phyloP scores from a whole-genome alignment of 2,113 vertebrate species.

The Ploceus nigricollis region DNA sequence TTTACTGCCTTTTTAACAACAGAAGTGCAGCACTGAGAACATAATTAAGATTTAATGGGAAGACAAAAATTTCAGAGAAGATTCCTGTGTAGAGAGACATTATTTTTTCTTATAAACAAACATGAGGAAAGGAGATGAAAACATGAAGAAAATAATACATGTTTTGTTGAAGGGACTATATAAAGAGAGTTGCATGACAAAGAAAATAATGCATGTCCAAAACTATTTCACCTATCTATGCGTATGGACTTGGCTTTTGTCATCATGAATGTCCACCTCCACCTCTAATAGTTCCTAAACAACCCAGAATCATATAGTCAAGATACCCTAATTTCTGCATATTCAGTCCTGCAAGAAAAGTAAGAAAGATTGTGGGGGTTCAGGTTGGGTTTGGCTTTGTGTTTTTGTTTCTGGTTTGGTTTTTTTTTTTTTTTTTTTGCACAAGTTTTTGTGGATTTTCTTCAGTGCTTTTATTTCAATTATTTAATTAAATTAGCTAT shows the following conservation, averaged over 20 bases:
- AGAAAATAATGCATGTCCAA: neutral
- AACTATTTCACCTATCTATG: neutral
- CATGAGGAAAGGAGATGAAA: neutral
- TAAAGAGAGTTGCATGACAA: neutral
- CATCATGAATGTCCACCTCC: neutral
- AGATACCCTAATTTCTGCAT: neutral
- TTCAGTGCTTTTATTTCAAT: neutral
- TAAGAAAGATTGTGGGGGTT: neutral
- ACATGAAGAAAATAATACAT: neutral
- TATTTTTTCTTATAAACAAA: neutral
- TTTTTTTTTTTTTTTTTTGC: neutral
- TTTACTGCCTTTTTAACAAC: neutral
- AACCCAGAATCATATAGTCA: neutral
- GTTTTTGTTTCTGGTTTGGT: accelerated
- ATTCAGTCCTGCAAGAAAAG: neutral
- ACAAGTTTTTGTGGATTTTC: neutral
- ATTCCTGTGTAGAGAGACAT: neutral
- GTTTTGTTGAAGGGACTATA: neutral
- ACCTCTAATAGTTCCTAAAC: neutral
- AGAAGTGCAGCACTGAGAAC: neutral
- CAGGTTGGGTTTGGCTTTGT: neutral
- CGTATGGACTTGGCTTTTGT: neutral
- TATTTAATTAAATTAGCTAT: too few relatives aligned
- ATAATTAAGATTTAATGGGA: neutral
- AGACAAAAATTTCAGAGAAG: neutral